phyloP scores from a whole-genome alignment of 37 sponge, comb jelly and placozoan genomes.

The Bolinopsis microptera region DNA sequence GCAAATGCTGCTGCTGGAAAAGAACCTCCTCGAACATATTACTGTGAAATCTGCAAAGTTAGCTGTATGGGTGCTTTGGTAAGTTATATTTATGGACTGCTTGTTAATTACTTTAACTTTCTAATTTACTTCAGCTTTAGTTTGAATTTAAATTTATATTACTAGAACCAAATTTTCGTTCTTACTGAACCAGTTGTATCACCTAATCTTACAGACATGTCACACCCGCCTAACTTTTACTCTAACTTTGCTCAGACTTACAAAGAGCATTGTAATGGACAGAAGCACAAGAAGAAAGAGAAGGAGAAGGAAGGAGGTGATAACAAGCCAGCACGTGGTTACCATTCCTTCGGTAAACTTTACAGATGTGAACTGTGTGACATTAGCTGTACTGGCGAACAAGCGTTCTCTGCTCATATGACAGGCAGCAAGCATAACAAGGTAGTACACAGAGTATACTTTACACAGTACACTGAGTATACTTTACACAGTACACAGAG shows the following conservation, averaged over 20 bases:
- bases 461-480: too few relatives aligned
- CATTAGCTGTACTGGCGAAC: slow-evolving; percentile 35
- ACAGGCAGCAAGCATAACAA: slow-evolving; percentile 57
- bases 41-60: slow-evolving; percentile 64
- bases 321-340: slow-evolving; percentile 4
- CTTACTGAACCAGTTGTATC: too few relatives aligned
- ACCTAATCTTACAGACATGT: too few relatives aligned
- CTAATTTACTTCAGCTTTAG: too few relatives aligned
- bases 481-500: too few relatives aligned
- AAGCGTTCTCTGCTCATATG: slow-evolving; percentile 59
- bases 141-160: too few relatives aligned
- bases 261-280: slow-evolving; percentile 61
- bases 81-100: too few relatives aligned
- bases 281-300: slow-evolving; percentile 66
- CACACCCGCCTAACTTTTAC: background rate
- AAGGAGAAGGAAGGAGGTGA: slow-evolving; percentile 27
- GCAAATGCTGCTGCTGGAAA: background rate
- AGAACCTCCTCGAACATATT: slow-evolving; percentile 38
- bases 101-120: too few relatives aligned
- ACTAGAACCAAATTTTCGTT: too few relatives aligned
- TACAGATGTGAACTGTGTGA: slow-evolving; percentile 64
- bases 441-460: too few relatives aligned
- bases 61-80: slow-evolving; percentile 58
- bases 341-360: slow-evolving; percentile 31
- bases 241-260: background rate